Conservation (phyloP, 2,888 invertebrate genomes). For the Dinocampus coccinellae region DNA sequence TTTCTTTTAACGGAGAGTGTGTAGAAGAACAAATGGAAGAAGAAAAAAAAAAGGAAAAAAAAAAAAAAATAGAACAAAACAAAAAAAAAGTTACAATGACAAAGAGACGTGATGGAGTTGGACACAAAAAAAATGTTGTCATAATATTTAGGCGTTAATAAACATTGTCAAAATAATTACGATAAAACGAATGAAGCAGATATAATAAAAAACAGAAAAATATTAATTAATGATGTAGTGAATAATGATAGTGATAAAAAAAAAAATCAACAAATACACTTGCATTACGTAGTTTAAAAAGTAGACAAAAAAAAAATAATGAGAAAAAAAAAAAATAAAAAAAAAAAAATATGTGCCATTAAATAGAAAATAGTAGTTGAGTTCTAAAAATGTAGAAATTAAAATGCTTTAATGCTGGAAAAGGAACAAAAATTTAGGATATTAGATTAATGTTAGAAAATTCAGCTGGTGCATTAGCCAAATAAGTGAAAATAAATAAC, state of each 20-base stretch:
- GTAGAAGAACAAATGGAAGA: no score
- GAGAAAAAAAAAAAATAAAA: constrained; percentile 8
- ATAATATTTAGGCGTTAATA: constrained; percentile 43
- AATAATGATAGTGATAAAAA: no score
- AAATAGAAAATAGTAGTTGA: neutral
- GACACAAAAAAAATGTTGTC: constrained; percentile 37
- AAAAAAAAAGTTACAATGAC: constrained; percentile 5
- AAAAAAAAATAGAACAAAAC: constrained; percentile 1
- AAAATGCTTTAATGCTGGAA: constrained; percentile 16
- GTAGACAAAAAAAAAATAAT: neutral
- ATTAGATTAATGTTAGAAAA: constrained; percentile 17
- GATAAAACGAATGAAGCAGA: neutral
- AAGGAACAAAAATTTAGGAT: constrained; percentile 19
- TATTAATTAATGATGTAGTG: no score
- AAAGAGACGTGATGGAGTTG: neutral
- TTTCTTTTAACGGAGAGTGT: neutral
- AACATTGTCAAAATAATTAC: neutral
- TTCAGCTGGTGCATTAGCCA: constrained; percentile 11
- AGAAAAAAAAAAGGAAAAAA: constrained; percentile 1
- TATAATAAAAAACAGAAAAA: no score
- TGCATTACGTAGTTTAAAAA: neutral
- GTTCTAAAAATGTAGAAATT: neutral
- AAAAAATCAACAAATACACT: constrained; percentile 9
- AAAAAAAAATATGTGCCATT: constrained; percentile 31
- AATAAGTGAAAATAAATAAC: no score